A percentile compares a stretch with the other conserved stretches of the same genome.
Conservation (phyloP, 2,888 invertebrate species). For the Cataglyphis albicans region DNA sequence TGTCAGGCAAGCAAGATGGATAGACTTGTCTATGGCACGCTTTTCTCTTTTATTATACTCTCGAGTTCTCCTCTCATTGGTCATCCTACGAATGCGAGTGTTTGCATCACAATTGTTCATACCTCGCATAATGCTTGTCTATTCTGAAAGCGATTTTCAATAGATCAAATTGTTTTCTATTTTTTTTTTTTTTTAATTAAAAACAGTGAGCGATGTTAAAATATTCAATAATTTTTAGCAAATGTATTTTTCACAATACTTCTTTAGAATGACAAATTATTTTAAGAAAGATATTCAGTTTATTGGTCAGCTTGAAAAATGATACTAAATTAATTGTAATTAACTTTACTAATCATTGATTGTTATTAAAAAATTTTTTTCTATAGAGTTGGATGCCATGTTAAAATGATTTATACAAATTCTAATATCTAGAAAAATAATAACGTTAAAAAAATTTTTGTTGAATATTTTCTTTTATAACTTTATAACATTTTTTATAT, state of each 20-base stretch:
- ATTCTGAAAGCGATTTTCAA: slow-evolving; percentile 20
- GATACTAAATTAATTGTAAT: neutral
- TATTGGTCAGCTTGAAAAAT: neutral
- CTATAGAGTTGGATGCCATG: neutral
- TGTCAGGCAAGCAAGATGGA: slow-evolving; percentile 66
- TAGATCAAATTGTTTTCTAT: neutral
- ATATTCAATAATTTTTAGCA: neutral
- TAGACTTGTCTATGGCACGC: slow-evolving; percentile 72
- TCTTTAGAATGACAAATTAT: slow-evolving; percentile 10
- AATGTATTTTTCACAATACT: neutral
- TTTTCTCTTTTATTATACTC: slow-evolving; percentile 49
- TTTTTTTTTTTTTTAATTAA: neutral
- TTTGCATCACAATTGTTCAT: slow-evolving; percentile 43
- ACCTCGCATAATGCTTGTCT: slow-evolving; percentile 1
- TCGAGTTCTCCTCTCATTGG: slow-evolving; percentile 44
- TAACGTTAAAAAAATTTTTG: neutral
- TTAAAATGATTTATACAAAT: slow-evolving; percentile 3
- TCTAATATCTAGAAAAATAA: neutral
- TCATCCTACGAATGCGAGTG: slow-evolving; percentile 33
- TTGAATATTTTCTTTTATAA: neutral
- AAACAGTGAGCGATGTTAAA: neutral
- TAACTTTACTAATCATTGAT: neutral
- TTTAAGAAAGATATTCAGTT: neutral
- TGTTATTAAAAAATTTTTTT: neutral
- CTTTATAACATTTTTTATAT: neutral